Evolutionary conservation across 2,113 vertebrate species (phyloP), one percentile per base, ranked within the genome.

Genomic region (Melanocharis versteri): DNA sequence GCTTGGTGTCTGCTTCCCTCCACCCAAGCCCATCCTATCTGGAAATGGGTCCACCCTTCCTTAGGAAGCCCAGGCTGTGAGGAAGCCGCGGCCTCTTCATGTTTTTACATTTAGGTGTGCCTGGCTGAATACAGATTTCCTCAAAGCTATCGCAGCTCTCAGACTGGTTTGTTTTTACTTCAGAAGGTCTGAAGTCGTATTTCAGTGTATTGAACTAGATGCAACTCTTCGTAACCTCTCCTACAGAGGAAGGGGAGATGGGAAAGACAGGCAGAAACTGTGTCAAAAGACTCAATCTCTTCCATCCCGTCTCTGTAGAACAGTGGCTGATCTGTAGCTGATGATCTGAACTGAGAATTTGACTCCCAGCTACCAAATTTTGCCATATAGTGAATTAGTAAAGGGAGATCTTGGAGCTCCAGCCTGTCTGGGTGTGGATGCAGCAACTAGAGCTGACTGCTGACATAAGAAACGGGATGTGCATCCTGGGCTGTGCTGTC

Each of bases 31-130:
- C 33, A 14, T 15, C 21, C 48, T 83, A 19, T 65, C 83, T 85
- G 83, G 58, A 96, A 77, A 69, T 15, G 69, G 50, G n/a, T 66
- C 87, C 84, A 1, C 94, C 91, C 90, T 97, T 95, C 94, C 95
- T 89, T 89, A 69, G 89, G 93, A 94, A 96, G 64, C 35, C 7
- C 73, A 76, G 91, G 47, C 44, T 77, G 72, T 3, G 4, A 82
- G 92, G 76, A 83, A 83, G 78, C 83, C 77, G 35, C 66, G 45
- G 62, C 70, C 72, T 71, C 71, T 23, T 78, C 57, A 2, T 70
- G 65, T 85, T 89, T 94, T 87, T 58, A 62, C 44, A 21, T 65
- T 72, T 89, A 90, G 64, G 76, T 60, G 77, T 83, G 87, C 50
- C 90, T 77, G 45, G 24, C 72, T 82, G 39, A 61, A 82, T 66